A percentile compares a stretch with the other conserved stretches of the same genome.
Conservation (phyloP, 2,888 invertebrate genomes). For the Diadegma fenestrale region DNA sequence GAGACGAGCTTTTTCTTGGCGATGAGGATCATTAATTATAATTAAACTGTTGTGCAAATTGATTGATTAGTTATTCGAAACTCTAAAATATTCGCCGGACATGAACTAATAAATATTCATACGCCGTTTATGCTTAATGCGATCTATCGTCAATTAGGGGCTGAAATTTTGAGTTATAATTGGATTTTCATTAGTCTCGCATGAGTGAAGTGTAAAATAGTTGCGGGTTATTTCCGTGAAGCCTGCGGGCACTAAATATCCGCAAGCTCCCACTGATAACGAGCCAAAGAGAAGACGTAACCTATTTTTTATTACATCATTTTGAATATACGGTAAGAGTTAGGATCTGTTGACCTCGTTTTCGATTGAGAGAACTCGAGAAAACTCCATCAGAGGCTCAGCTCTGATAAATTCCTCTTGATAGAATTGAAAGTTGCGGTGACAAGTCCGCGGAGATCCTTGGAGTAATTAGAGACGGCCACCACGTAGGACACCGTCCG, state of each 20-base stretch:
- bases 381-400: slow-evolving; percentile 41
- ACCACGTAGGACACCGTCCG: slow-evolving; percentile 15
- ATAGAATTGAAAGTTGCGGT: slow-evolving; percentile 51
- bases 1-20: not conserved
- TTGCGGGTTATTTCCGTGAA: not conserved
- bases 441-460: slow-evolving; percentile 54
- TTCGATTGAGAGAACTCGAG: slow-evolving; percentile 23
- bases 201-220: slow-evolving; percentile 4
- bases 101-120: not conserved
- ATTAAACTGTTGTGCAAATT: not conserved
- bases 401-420: slow-evolving; percentile 38
- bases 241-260: not conserved
- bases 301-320: not conserved
- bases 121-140: not conserved
- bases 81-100: not conserved
- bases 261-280: not conserved
- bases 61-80: not conserved
- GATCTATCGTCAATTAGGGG: not conserved
- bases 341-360: slow-evolving; percentile 24
- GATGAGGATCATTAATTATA: not conserved
- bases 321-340: slow-evolving; percentile 12
- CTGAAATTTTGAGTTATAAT: not conserved
- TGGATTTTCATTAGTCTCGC: not conserved
- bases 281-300: not conserved
- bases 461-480: slow-evolving; percentile 60